Evolutionary conservation across 2,888 invertebrate genomes (phyloP), one percentile per base, ranked within the genome.

Genomic region (Hypomecis atomaria): DNA sequence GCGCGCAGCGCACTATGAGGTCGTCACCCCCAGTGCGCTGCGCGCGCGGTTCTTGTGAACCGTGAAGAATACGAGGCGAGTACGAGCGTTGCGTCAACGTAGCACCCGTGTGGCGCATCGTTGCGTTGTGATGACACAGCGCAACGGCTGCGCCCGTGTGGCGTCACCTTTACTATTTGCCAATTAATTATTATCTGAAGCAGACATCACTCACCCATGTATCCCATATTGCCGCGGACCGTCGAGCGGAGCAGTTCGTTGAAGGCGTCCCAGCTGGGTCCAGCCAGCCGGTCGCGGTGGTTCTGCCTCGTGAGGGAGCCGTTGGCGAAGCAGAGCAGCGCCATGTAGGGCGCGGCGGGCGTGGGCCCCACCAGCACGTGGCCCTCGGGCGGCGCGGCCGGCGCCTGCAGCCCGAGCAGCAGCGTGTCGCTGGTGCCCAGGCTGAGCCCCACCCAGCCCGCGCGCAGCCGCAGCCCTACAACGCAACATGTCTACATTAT

Each of bases 351-450:
- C 6, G 95, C 90, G 6, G 93, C 89, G 59, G 96, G 94, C 0
- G 98, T 94, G 0, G 99, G 98, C 82, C 98, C 99, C 78, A 96
- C 96, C 38, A 99, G 94, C 43, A 99, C 93, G 85, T 98, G 98
- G 0, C 98, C 98, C 59, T 97, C 96, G 0, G 95, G 87, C 0
- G 96, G 93, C 5, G 94, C 93, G 53, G 94, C 94, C 0, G 97
- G 95, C 38, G 95, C 89, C 34, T 94, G 88, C 6, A 98, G 89
- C 87, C 96, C 97, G 63, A 97, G 91, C 78, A 99, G 96, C 0
- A 98, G 86, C 0, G 98, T 98, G 87, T 99, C 99, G 84, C 98
- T 99, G 0, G 99, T 99, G 6, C 99, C 98, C 60, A 98, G 90
- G 75, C 98, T 97, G 49, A 98, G 95, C 0, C 97, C 97, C 23